Evolutionary conservation across 2,888 invertebrate species (phyloP).

Genomic region (Ischnura elegans): DNA sequence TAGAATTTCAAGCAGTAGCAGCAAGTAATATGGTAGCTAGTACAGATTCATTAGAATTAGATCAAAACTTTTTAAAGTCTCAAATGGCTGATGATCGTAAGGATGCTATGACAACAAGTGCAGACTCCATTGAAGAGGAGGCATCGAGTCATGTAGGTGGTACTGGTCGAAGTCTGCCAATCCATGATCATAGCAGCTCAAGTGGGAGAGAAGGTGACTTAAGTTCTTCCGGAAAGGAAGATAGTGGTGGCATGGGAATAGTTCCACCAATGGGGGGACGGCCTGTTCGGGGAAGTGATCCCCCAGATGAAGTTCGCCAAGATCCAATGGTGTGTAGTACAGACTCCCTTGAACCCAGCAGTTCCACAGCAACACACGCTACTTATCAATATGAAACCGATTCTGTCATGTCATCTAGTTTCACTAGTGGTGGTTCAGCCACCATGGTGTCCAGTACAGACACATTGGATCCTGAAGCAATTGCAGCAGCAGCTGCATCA

Average conservation of each 20-base stretch:
- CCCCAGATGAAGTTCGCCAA: slow-evolving; percentile 73
- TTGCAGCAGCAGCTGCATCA: slow-evolving; percentile 57
- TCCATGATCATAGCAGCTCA: slow-evolving; percentile 78
- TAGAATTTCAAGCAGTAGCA: slow-evolving; percentile 78
- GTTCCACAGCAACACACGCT: slow-evolving; percentile 89
- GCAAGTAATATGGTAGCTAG: slow-evolving; percentile 77
- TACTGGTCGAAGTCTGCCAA: slow-evolving; percentile 28
- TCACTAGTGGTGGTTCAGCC: slow-evolving; percentile 90
- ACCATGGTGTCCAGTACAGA: slow-evolving; percentile 90
- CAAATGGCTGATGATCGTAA: slow-evolving; percentile 71
- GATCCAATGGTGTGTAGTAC: slow-evolving; percentile 83
- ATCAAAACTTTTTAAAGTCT: slow-evolving; percentile 74
- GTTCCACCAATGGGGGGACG: slow-evolving; percentile 75
- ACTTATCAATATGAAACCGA: slow-evolving; percentile 92
- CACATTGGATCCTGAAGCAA: slow-evolving; percentile 82
- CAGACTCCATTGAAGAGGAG: slow-evolving; percentile 79
- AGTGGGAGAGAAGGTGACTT: slow-evolving; percentile 78
- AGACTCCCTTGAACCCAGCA: slow-evolving; percentile 88
- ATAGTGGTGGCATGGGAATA: slow-evolving; percentile 72
- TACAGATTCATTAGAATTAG: slow-evolving; percentile 80
- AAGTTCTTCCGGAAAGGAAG: slow-evolving; percentile 78
- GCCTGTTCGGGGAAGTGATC: slow-evolving; percentile 71
- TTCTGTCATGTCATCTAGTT: slow-evolving; percentile 91
- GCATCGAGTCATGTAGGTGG: slow-evolving; percentile 73
- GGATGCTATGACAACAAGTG: slow-evolving; percentile 73